Evolutionary conservation across 2,113 vertebrate species (phyloP), one percentile per base, ranked within the genome.

Genomic region (Sinocyclocheilus maitianheensis): DNA sequence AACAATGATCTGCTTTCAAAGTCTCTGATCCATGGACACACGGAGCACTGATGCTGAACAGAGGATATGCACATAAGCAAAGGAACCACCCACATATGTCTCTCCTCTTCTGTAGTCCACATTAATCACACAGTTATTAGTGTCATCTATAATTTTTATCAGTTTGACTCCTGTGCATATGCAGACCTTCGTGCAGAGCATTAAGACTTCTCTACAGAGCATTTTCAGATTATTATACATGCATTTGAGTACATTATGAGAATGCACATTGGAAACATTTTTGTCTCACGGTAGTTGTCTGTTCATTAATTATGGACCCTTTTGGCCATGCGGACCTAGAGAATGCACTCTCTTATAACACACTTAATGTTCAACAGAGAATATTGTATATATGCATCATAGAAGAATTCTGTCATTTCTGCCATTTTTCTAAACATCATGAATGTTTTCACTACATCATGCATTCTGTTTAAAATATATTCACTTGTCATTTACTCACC

Each of bases 101-200:
- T 72, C 81, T 53, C 67, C 18, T 72, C 65, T 55, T 83, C 65
- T 37, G 67, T 53, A 55, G 81, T 55, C 18, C 26, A 72, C 81
- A 83, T 83, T 83, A 83, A 83, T 83, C 81, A 83, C 81, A 58
- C 16, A 34, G 46, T 72, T 72, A 71, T 71, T 83, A 83, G 65
- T 72, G 81, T 72, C 81, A 83, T 67, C 63, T 37, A 24, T 72
- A 71, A 83, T 83, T 83, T 34, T 83, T n/a, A 71, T 83, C 46
- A 58, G 65, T 40, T 13, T 58, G 81, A 58, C 67, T 83, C 46
- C 1, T 18, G 63, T 72, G 81, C 20, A 83, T 55, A 58, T 72
- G 60, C 37, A 79, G 58, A 48, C 53, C 37, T 40, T 40, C 16
- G 1, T 67, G n/a, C 30, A 67, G 24, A 51, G 79, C 79, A 69